Percentiles rank a stretch among this genome's conserved stretches.
These are phyloP conservation scores for Melanostoma scalare DNA, from an alignment of 2,888 invertebrate genomes.

Conservation along the genomic window DNA sequence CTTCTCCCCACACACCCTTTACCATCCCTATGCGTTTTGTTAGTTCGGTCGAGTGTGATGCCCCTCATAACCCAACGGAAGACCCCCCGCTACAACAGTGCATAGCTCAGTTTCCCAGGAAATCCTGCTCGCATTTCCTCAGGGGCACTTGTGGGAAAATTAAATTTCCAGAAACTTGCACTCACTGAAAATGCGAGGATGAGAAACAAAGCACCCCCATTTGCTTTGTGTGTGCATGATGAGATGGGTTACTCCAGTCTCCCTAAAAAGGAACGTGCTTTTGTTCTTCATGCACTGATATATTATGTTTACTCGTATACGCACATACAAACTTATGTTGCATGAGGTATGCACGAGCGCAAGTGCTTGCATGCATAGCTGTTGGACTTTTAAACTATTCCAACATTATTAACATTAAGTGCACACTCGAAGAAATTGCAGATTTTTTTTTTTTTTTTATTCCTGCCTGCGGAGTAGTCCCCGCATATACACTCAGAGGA, in stretches of 20 bases:
- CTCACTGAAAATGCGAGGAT: not conserved
- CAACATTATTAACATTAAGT: constrained; percentile 50
- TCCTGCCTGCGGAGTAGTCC: not conserved
- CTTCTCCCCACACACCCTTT: too few species aligned
- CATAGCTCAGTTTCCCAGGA: constrained; percentile 34
- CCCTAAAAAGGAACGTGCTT: constrained; percentile 23
- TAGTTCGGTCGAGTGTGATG: constrained; percentile 43
- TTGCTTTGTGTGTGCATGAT: too few species aligned
- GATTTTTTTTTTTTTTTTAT: constrained; percentile 17
- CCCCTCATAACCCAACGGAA: not conserved
- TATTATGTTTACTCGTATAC: not conserved
- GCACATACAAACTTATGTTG: not conserved
- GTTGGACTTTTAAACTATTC: constrained; percentile 64
- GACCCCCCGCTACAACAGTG: constrained; percentile 2
- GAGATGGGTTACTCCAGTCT: not conserved
- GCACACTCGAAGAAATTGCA: constrained; percentile 53
- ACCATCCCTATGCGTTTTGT: constrained; percentile 27
- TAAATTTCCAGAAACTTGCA: constrained; percentile 61
- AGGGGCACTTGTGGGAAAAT: constrained; percentile 57
- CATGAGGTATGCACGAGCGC: constrained; percentile 4
- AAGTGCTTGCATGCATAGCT: constrained; percentile 48
- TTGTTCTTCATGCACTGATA: constrained; percentile 22
- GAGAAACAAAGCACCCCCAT: not conserved
- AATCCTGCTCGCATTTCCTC: constrained; percentile 57
- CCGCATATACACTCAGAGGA: not conserved